Evolutionary conservation across 2,113 vertebrate genomes (phyloP), one percentile per base, ranked within the genome.

Genomic region (Potamarius usumacintae): DNA sequence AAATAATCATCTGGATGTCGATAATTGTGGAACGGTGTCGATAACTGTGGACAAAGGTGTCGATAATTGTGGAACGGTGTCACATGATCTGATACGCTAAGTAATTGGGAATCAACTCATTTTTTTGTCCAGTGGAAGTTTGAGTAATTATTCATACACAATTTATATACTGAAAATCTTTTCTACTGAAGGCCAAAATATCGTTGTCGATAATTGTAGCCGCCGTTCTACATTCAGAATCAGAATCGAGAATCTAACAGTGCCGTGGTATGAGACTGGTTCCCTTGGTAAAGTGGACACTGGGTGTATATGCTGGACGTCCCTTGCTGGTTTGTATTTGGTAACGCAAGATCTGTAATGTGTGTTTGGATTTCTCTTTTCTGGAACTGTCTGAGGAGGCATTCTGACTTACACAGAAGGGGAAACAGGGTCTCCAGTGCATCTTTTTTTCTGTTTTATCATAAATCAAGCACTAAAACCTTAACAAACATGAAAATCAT

Each of bases 341-440:
- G 53, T 53, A 7, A 27, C 3, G 55, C 14, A 57, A 10, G 55
- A 4, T 34, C 25, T 42, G 17, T 52, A 63, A 65, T 50, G 10
- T 48, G 71, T 58, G 53, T 72, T 53, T 27, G 50, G 42, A 55
- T 34, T 83, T 53, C 12, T 27, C 84, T 74, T 30, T 48, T n/a
- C n/a, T 89, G 79, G n/a, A 74, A 81, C 81, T 90, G 93, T 91
- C 94, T 94, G 91, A 92, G 92, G 83, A 74, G 92, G 92, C 79
- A 86, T 90, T 89, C 60, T 18, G 71, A 90, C 83, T 30, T 84
- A 80, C 69, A 83, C 17, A 34, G 60, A 87, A 81, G 90, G 91
- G 91, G 77, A 88, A 88, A 90, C 78, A 71, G 91, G 90, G 84
- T 83, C 88, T 90, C 27, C 78, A 85, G 89, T 85, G 65, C 50